Percentiles rank a stretch among this genome's conserved stretches.
These are phyloP conservation scores for Sitophilus oryzae DNA, from an alignment of 1,140 invertebrate species.

Conservation along the genomic window DNA sequence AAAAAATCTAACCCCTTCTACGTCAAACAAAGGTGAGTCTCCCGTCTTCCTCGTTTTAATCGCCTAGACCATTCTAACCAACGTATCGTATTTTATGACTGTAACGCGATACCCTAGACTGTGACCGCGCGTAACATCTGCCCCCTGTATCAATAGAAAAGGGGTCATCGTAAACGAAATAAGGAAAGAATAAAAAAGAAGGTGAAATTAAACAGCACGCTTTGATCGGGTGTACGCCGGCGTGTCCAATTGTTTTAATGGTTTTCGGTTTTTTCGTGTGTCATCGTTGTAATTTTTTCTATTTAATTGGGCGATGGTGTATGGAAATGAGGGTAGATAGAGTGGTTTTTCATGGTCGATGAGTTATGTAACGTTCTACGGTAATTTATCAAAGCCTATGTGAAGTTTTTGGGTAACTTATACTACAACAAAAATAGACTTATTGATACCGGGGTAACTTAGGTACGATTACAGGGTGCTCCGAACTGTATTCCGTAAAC, in stretches of 20 bases:
- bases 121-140: not conserved
- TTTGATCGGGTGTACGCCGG: not conserved
- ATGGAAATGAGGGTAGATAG: no score
- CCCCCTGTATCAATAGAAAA: not conserved
- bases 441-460: no score
- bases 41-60: no score
- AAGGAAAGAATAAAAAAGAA: not conserved
- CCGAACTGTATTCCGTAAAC: no score
- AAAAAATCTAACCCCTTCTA: constrained; percentile 7
- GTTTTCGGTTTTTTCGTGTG: not conserved
- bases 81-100: no score
- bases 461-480: no score
- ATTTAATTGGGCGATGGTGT: not conserved
- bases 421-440: no score
- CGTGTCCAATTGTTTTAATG: constrained; percentile 7
- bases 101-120: not conserved
- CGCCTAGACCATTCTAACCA: no score
- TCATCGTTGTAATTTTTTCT: not conserved
- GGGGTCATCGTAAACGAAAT: not conserved
- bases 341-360: no score
- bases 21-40: constrained; percentile 11
- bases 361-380: no score
- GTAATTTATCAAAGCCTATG: no score
- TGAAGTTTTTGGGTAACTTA: no score
- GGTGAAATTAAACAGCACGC: not conserved